These are phyloP conservation scores for Thunnus maccoyii DNA, from an alignment of 2,113 vertebrate genomes.

Conservation along the genomic window DNA sequence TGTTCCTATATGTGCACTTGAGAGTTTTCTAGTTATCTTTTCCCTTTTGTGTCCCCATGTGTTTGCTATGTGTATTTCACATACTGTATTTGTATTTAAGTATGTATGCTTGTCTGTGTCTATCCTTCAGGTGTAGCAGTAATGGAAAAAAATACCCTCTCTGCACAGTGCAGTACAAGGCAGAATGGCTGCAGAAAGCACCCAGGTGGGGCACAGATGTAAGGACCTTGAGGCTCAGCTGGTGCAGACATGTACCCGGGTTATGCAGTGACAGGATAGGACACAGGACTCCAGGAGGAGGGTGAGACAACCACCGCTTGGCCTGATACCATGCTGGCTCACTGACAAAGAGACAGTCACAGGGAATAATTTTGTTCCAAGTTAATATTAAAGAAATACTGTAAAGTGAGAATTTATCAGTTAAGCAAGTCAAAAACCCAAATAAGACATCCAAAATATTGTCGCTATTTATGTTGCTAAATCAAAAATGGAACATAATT, in stretches of 20 bases:
- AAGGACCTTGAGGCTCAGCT: constrained; percentile 43
- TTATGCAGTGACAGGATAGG: constrained; percentile 25
- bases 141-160: constrained; percentile 4
- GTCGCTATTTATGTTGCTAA: not conserved
- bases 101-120: constrained; percentile 12
- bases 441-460: not conserved
- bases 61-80: not conserved
- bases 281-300: constrained; percentile 31
- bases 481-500: not conserved
- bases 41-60: not conserved
- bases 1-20: not conserved
- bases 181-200: constrained; percentile 17
- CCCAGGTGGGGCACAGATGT: constrained; percentile 16
- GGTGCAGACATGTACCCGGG: constrained; percentile 14
- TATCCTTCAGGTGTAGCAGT: constrained; percentile 58
- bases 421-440: not conserved
- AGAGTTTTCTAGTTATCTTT: not conserved
- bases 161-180: constrained; percentile 35
- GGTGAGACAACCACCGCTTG: too few species aligned
- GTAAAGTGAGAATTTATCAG: not conserved
- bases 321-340: not conserved
- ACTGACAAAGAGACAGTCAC: not conserved
- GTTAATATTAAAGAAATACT: not conserved
- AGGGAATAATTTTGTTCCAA: not conserved
- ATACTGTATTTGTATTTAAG: constrained; percentile 5